Evolutionary conservation across 2,888 invertebrate species (phyloP), one percentile per base, ranked within the genome.

Genomic region (Drosophila birchii): DNA sequence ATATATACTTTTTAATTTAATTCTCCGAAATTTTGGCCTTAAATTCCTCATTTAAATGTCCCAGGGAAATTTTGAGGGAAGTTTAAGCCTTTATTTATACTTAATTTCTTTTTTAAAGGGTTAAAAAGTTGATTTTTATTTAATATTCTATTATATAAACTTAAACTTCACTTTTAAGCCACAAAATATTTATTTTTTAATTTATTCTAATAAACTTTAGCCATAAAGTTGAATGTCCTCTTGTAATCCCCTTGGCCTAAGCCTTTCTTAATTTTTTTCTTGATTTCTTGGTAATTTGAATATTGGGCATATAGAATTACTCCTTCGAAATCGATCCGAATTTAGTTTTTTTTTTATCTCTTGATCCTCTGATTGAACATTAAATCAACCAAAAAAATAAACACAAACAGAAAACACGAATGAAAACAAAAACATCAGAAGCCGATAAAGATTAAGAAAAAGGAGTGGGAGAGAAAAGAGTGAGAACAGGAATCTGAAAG

Each of bases 291-390:
- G 57, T 44, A 44, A 57, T 44, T 44, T 32, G 11, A 57, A 44
- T 44, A 56, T 56, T 32, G 20, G 14, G 2, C 18, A 26, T 56
- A 44, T 51, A 32, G 34, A 51, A 51, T 51, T 51, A 51, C 53
- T 16, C 4, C 18, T 16, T 32, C 8, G 18, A 38, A 49, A 59
- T 49, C 49, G 36, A 18, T 26, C 18, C 49, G 26, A 16, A 7
- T 12, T 44, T 9, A 32, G 38, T 16, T 23, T 32, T 38, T 47
- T 45, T n/a, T 49, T 63, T 34, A 43, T 47, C 34, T 26, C 49
- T 63, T 60, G 32, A 59, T 49, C 39, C 47, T 49, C 45, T 63
- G 26, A 34, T 59, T 39, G 38, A 32, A 63, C 26, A 41, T 39
- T n/a, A 32, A 39, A 39, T 8, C 45, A 58, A 38, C 38, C 9